Base-by-base conservation (phyloP, 2,888 invertebrate species). In the Netelia fuscicornis region DNA sequence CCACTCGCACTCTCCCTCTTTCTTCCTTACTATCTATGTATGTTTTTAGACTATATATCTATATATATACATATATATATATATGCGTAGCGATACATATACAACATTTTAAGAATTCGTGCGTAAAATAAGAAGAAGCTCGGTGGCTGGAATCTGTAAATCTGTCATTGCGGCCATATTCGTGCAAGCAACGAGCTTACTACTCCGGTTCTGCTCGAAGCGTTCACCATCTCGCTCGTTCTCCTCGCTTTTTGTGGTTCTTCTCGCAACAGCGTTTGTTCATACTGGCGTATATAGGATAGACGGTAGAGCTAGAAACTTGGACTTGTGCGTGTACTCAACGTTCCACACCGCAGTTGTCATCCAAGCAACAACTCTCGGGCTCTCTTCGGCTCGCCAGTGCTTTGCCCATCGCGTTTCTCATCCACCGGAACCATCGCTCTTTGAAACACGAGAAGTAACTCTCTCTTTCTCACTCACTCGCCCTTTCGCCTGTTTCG, bases 141-240 rank as follows among this genome's bases (percentile, higher is more conserved):
- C 89, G 88, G 90, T 91, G 91, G 90, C 92, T 93, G 92, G 92
- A 92, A 93, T 93, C 92, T 91, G 93, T 93, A 93, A 93, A 93
- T 93, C 93, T 93, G 93, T 93, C 93, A 91, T 91, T 93, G 91
- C 90, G 84, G 86, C 91, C 90, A 91, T 93, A 93, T 91, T 89
- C 90, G 83, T 79, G 74, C 83, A 81, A 81, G 79, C 84, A 81
- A 81, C 81, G 83, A 86, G 83, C 62, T 75, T 60, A 62, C 56
- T 54, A 71, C 25, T 60, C 70, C 79, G 64, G 62, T 77, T 65
- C 67, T 30, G 65, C 67, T 76, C 10, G 56, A 70, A 48, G 62
- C 54, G 25, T 74, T 65, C 42, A 20, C n/a, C 72, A 20, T 64
- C 5, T 74, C 13, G 42, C 68, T 74, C 48, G 58, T 80, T 79